Percentiles rank a stretch among this genome's conserved stretches.
Conservation (phyloP, 2,888 invertebrate species). For the Hyles lineata region DNA sequence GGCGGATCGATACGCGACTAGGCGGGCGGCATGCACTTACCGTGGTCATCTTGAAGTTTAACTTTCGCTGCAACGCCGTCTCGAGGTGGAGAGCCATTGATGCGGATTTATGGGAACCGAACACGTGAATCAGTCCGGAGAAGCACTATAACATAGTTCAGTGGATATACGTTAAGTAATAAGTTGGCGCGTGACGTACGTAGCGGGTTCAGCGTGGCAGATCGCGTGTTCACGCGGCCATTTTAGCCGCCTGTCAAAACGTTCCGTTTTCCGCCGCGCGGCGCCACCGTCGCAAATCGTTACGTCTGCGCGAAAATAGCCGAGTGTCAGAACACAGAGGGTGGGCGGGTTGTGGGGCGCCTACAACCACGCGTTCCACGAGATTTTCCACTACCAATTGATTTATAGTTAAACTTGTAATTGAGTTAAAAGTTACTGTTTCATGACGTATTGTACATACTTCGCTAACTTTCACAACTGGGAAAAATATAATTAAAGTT, state of each 20-base stretch:
- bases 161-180: conserved; percentile 66
- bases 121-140: conserved; percentile 55
- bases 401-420: conserved; percentile 80
- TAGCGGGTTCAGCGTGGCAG: conserved; percentile 72
- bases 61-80: conserved; percentile 82
- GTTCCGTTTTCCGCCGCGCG: conserved; percentile 64
- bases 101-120: conserved; percentile 53
- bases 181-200: conserved; percentile 75
- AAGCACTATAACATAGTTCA: conserved; percentile 77
- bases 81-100: conserved; percentile 80
- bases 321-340: conserved; percentile 44
- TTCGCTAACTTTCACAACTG: neutral
- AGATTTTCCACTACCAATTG: conserved; percentile 68
- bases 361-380: conserved; percentile 49
- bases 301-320: conserved; percentile 79
- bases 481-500: conserved; percentile 13
- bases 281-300: conserved; percentile 69
- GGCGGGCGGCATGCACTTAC: conserved; percentile 79
- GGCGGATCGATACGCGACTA: conserved; percentile 75
- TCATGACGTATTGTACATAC: conserved; percentile 19
- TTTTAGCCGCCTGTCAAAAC: conserved; percentile 79
- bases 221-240: conserved; percentile 83
- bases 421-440: conserved; percentile 69
- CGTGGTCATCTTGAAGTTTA: conserved; percentile 84
- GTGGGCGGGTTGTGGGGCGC: conserved; percentile 48